Evolutionary conservation across 2,888 invertebrate species (phyloP).

Genomic region (Tortrix viridana): DNA sequence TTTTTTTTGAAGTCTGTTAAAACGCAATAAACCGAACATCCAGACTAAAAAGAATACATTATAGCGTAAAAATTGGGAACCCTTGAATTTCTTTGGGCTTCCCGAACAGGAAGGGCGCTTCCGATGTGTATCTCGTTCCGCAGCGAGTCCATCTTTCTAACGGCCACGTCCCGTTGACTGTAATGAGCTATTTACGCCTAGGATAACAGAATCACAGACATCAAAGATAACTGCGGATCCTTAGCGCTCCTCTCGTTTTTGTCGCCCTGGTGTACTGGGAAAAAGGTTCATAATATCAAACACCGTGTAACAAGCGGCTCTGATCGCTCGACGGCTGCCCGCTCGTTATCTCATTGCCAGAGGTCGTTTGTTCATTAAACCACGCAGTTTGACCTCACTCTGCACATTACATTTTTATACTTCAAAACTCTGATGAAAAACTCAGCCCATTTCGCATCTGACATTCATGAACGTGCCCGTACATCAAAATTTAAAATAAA

Average conservation of each 20-base stretch:
- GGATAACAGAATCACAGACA: conserved; percentile 36
- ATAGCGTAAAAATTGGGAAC: background rate
- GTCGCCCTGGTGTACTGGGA: conserved; percentile 5
- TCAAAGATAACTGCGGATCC: conserved; percentile 34
- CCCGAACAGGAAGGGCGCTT: background rate
- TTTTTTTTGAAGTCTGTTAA: too few species aligned
- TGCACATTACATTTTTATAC: conserved; percentile 35
- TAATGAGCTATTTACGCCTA: conserved; percentile 37
- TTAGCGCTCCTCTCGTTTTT: conserved; percentile 1
- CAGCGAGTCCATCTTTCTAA: conserved; percentile 10
- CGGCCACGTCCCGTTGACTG: conserved; percentile 16
- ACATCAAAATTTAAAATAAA: conserved; percentile 28
- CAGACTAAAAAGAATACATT: too few species aligned
- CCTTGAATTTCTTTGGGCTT: background rate
- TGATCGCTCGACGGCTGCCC: conserved; percentile 24
- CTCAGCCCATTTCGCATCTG: conserved; percentile 1
- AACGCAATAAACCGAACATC: too few species aligned
- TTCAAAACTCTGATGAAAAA: conserved; percentile 27
- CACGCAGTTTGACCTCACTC: conserved; percentile 33
- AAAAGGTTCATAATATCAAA: conserved; percentile 15
- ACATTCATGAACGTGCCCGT: conserved; percentile 8
- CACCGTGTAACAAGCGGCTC: conserved; percentile 9
- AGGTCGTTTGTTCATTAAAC: conserved; percentile 36
- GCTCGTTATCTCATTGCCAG: conserved; percentile 37
- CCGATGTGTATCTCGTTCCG: conserved; percentile 6